Evolutionary conservation across 2,113 vertebrate genomes (phyloP), one percentile per base, ranked within the genome.

Genomic region (Monopterus albus): DNA sequence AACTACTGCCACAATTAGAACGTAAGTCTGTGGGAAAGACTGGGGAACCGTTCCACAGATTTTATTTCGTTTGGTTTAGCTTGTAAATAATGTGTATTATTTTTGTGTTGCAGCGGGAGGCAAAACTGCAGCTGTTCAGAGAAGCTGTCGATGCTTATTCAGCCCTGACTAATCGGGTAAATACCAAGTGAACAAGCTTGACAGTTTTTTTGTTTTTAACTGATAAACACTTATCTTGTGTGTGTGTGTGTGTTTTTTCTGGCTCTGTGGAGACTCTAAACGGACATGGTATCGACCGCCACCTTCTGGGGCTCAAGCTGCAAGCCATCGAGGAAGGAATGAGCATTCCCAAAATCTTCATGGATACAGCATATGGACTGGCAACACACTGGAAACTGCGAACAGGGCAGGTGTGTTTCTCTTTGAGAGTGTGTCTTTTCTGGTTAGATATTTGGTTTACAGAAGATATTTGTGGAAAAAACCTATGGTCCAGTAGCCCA

Each of bases 331-430:
- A 92, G 55, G 90, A 94, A 21, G 94, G 95, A 28, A 77, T 89
- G 67, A 95, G 93, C 9, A 90, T 96, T 14, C 95, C 95, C 7
- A 90, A 92, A 49, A 73, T 96, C 35, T 94, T 95, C 82, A 95
- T 96, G 95, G 95, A 96, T 57, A 95, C 95, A 0, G 93, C 93
- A 0, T 95, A 94, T 10, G 95, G 95, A 11, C 72, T 95, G 49
- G 94, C 95, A 1, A 94, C 95, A 0, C 94, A 96, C 84, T 95
- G 91, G 91, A 95, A 93, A 25, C 93, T 96, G 14, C 78, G 93
- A 17, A 96, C 95, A 0, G 94, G 94, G 26, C 95, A 94, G 91
- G 93, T 93, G 60, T 17, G 72, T 38, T 15, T 12, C 9, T 56
- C n/a, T n/a, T 38, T 21, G 26, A 29, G 8, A 13, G 9, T 18